Percentiles rank a stretch among this genome's conserved stretches.
Evolutionary conservation across 2,797 vertebrate species (phyloP).

Genomic region (Semaprochilodus insignis): DNA sequence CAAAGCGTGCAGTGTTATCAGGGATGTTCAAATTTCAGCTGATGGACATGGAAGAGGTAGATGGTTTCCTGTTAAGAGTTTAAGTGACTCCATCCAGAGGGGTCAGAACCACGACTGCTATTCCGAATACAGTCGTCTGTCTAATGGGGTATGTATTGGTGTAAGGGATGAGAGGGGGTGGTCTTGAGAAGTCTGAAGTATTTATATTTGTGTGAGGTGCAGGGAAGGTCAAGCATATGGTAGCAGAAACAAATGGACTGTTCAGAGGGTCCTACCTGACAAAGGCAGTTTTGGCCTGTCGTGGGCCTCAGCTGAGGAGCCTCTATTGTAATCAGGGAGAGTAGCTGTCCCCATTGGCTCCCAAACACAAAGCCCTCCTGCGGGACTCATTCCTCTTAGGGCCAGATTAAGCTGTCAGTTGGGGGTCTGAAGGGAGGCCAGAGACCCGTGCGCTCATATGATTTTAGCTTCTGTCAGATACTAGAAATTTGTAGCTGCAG

Average conservation of each 20-base stretch:
- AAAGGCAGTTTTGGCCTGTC: conserved; percentile 27
- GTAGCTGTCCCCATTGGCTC: conserved; percentile 28
- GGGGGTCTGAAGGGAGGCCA: conserved; percentile 18
- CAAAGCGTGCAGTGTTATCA: no score
- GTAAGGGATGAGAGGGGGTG: background rate
- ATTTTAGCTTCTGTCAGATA: background rate
- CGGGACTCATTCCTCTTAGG: conserved; percentile 43
- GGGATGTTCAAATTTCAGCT: no score
- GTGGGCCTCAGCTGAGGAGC: conserved; percentile 33
- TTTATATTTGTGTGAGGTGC: background rate
- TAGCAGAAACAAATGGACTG: conserved; percentile 8
- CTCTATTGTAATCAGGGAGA: conserved; percentile 44
- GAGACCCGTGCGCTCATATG: background rate
- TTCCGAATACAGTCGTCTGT: background rate
- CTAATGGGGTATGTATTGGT: background rate
- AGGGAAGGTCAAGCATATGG: background rate
- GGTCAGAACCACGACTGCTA: background rate
- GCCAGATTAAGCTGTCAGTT: conserved; percentile 51
- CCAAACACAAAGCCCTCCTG: conserved; percentile 49
- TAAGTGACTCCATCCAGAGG: background rate
- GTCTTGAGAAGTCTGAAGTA: background rate
- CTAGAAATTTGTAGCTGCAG: no score
- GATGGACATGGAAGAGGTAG: no score
- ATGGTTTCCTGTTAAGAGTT: no score
- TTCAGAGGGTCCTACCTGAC: conserved; percentile 21